These are phyloP conservation scores for Andrena cerasifolii DNA, from an alignment of 1,140 invertebrate species.

Conservation along the genomic window DNA sequence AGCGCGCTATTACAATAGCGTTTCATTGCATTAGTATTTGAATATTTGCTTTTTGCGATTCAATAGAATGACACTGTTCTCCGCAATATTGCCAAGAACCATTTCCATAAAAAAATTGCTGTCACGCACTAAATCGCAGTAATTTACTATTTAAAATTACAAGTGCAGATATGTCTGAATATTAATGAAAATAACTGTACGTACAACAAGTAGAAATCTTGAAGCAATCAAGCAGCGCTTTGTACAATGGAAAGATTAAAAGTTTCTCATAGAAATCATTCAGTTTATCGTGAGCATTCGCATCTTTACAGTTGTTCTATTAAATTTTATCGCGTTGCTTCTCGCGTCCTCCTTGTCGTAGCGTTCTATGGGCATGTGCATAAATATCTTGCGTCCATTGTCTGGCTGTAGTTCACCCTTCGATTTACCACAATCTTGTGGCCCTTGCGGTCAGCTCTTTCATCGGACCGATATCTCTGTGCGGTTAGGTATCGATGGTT, in stretches of 20 bases:
- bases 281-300: background rate
- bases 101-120: too few relatives aligned
- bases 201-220: too few relatives aligned
- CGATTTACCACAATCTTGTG: slow-evolving; percentile 48
- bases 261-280: background rate
- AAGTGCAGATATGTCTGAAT: too few relatives aligned
- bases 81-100: too few relatives aligned
- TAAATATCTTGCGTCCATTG: background rate
- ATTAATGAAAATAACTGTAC: too few relatives aligned
- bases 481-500: slow-evolving; percentile 38
- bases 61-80: background rate
- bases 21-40: background rate
- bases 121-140: too few relatives aligned
- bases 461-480: slow-evolving; percentile 1
- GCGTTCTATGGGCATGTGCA: background rate
- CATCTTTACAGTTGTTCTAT: background rate
- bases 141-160: too few relatives aligned
- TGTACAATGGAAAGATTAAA: too few relatives aligned
- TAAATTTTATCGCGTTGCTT: background rate
- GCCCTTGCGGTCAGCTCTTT: slow-evolving; percentile 35
- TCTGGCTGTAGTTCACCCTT: slow-evolving; percentile 27
- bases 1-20: background rate
- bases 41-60: background rate
- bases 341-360: background rate
- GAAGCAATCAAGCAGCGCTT: too few relatives aligned